phyloP scores from a whole-genome alignment of 1,140 invertebrate genomes.

The Papilio polyxenes region DNA sequence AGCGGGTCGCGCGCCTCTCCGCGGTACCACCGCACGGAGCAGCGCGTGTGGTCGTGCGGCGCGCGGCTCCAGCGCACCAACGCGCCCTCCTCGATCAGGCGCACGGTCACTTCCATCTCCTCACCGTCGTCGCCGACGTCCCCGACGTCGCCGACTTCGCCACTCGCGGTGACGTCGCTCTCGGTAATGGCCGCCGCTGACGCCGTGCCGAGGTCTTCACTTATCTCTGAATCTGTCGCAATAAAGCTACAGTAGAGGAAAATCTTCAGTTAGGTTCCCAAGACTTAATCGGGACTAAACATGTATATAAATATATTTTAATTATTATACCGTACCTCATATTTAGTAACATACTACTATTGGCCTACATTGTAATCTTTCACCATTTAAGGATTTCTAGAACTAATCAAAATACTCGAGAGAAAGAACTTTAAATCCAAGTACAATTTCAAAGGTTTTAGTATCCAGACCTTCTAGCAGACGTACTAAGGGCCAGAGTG shows the following conservation, averaged over 20 bases:
- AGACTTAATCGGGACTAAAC: too few relatives aligned
- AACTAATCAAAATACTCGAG: too few relatives aligned
- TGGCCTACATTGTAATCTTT: too few relatives aligned
- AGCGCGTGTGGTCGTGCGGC: slow-evolving; percentile 42
- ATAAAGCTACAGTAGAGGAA: neutral
- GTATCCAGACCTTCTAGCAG: too few relatives aligned
- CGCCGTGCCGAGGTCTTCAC: slow-evolving; percentile 37
- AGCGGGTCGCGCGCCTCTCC: slow-evolving; percentile 53
- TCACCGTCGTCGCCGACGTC: slow-evolving; percentile 16
- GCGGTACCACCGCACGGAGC: slow-evolving; percentile 64
- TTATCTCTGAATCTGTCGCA: slow-evolving; percentile 43
- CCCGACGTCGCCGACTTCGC: slow-evolving; percentile 43
- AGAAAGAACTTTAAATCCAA: too few relatives aligned
- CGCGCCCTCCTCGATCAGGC: slow-evolving; percentile 56
- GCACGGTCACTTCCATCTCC: slow-evolving; percentile 55
- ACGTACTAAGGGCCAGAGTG: too few relatives aligned
- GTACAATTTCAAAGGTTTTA: too few relatives aligned
- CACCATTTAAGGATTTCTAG: too few relatives aligned
- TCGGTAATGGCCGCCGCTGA: slow-evolving; percentile 37
- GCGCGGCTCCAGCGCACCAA: slow-evolving; percentile 46
- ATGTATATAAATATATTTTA: too few relatives aligned
- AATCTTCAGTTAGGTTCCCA: too few relatives aligned
- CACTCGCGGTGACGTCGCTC: slow-evolving; percentile 27
- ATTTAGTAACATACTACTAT: too few relatives aligned
- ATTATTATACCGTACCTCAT: too few relatives aligned